phyloP scores from a whole-genome alignment of 2,888 invertebrate genomes.

The Teleiodes luculella region DNA sequence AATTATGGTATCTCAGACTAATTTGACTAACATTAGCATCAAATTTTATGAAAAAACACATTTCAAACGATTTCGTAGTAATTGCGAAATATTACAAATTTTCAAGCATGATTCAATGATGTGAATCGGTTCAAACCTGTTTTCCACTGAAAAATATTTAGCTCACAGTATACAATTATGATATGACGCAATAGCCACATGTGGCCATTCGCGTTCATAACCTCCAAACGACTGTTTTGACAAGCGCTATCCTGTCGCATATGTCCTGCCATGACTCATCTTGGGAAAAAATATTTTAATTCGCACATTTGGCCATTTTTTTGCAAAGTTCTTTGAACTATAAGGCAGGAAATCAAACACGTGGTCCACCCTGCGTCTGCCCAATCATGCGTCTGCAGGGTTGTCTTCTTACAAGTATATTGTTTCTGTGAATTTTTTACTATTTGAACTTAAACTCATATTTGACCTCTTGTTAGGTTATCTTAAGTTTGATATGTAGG shows the following conservation, averaged over 20 bases:
- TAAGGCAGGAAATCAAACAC: constrained; percentile 56
- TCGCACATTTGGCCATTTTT: constrained; percentile 13
- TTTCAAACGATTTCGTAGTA: not conserved
- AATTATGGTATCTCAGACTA: too few species aligned
- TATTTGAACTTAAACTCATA: too few species aligned
- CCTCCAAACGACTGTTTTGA: constrained; percentile 12
- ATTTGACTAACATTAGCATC: too few species aligned
- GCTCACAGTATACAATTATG: not conserved
- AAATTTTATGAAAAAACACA: too few species aligned
- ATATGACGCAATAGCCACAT: constrained; percentile 8
- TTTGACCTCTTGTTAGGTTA: too few species aligned
- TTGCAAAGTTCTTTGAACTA: constrained; percentile 43
- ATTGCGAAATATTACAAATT: not conserved
- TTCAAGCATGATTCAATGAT: not conserved
- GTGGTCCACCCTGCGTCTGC: constrained; percentile 38
- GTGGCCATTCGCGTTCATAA: constrained; percentile 22
- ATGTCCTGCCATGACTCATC: constrained; percentile 13
- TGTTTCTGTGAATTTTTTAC: not conserved
- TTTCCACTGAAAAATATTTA: not conserved
- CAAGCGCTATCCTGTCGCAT: constrained; percentile 21
- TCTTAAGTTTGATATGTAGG: too few species aligned
- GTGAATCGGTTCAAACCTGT: not conserved
- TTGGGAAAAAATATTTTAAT: constrained; percentile 12
- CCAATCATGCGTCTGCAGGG: not conserved
- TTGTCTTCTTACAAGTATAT: not conserved